Evolutionary conservation across 2,888 invertebrate genomes (phyloP), one percentile per base, ranked within the genome.

Genomic region (Lasioglossum pauxillum): DNA sequence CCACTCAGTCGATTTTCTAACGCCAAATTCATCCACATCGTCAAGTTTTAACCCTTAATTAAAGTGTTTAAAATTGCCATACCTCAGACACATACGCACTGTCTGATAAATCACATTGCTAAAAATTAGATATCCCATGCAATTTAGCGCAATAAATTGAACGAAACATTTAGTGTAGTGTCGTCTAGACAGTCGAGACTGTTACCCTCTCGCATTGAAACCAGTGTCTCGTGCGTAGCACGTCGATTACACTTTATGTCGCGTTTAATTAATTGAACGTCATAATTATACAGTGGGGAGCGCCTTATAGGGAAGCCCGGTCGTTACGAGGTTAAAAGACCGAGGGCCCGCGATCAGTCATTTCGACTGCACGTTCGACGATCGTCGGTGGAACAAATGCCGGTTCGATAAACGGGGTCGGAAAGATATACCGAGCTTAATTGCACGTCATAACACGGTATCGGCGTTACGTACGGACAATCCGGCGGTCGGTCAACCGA

Each of bases 401-500:
- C 7, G 27, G 31, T 31, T 64, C 64, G 31, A 64, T 64, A 31
- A 31, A 64, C 64, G 31, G 7, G 64, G 2, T 38, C 19, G 12
- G 41, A 12, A 67, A 46, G 69, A 69, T 69, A 69, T 38, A 69
- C 69, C 69, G 38, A 4, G 38, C n/a, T 67, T 38, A 77, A 77
- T 67, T 69, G 46, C 77, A 23, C 46, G 12, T 46, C 67, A 69
- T 69, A 77, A 35, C 76, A 19, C 64, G 31, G 19, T 46, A 77
- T 77, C 44, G 5, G 23, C 76, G n/a, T 46, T 31, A 27, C 44
- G 27, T 60, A 44, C 64, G 27, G 14, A 12, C 60, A 31, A 64
- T 31, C 64, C 16, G 31, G 64, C 27, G 60, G 60, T 46, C 64
- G 16, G 77, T n/a, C 77, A 5, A 16, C 23, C 23, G 64, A 67